These are phyloP conservation scores for Fissipunctia ypsillon DNA, from an alignment of 2,888 invertebrate species.

Conservation along the genomic window DNA sequence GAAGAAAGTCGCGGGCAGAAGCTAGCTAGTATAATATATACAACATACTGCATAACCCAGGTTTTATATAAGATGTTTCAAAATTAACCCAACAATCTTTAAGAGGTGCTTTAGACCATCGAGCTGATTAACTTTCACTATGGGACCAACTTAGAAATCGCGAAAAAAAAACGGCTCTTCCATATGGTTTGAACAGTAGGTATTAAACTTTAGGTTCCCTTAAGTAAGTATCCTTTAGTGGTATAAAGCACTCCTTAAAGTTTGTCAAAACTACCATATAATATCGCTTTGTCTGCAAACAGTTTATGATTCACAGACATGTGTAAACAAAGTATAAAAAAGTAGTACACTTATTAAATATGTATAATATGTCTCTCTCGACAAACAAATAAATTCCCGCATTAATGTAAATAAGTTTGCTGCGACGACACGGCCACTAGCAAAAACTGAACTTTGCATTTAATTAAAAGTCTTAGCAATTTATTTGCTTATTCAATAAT, in stretches of 20 bases:
- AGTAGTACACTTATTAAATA: constrained; percentile 45
- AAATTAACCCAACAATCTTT: too few species aligned
- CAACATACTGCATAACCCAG: neutral
- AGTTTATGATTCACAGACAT: constrained; percentile 15
- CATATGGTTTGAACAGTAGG: too few species aligned
- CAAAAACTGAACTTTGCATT: constrained; percentile 73
- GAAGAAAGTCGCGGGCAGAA: too few species aligned
- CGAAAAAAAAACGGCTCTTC: too few species aligned
- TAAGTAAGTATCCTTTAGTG: too few species aligned
- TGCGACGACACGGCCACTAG: constrained; percentile 50
- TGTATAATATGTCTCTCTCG: constrained; percentile 43
- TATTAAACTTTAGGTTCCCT: too few species aligned
- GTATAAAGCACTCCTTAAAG: too few species aligned
- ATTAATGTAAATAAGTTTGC: constrained; percentile 61
- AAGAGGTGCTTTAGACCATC: too few species aligned
- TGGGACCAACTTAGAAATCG: too few species aligned
- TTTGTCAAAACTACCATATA: too few species aligned
- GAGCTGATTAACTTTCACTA: too few species aligned
- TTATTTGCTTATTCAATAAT: constrained; percentile 84
- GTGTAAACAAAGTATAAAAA: constrained; percentile 44
- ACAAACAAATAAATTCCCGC: constrained; percentile 59
- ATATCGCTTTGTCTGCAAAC: constrained; percentile 8
- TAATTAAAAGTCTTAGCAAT: constrained; percentile 72
- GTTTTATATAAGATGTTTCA: too few species aligned
- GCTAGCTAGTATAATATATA: constrained; percentile 11